Conservation (phyloP, 2,113 vertebrate species). For the Nothoprocta perdicaria region DNA sequence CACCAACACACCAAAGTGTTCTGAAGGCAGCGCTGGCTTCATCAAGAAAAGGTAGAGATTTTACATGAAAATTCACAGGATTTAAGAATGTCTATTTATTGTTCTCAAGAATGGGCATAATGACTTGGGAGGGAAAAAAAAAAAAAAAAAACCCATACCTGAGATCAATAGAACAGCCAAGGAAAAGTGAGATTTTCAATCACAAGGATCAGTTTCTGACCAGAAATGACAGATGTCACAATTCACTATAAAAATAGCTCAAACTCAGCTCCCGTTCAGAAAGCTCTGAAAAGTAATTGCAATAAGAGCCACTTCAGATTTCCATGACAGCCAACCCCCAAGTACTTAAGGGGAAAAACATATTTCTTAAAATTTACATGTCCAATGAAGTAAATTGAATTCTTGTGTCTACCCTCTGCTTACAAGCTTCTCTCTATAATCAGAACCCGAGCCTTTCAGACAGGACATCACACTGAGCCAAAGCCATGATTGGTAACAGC, state of each 20-base stretch:
- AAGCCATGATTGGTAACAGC: neutral
- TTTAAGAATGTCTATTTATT: neutral
- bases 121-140: neutral
- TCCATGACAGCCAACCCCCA: neutral
- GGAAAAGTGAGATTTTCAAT: neutral
- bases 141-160: too few species aligned
- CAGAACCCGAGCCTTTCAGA: neutral
- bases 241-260: neutral
- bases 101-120: neutral
- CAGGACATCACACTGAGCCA: neutral
- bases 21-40: neutral
- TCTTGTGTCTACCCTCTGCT: neutral
- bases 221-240: neutral
- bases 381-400: constrained; percentile 31
- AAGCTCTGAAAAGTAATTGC: neutral
- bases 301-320: neutral
- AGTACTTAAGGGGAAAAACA: neutral
- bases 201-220: neutral
- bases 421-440: neutral
- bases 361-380: constrained; percentile 21
- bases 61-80: neutral
- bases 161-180: neutral
- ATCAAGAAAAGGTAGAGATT: neutral
- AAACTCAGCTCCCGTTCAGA: neutral
- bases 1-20: neutral